Evolutionary conservation across 2,113 vertebrate species (phyloP).

Genomic region (Grallaria varia): DNA sequence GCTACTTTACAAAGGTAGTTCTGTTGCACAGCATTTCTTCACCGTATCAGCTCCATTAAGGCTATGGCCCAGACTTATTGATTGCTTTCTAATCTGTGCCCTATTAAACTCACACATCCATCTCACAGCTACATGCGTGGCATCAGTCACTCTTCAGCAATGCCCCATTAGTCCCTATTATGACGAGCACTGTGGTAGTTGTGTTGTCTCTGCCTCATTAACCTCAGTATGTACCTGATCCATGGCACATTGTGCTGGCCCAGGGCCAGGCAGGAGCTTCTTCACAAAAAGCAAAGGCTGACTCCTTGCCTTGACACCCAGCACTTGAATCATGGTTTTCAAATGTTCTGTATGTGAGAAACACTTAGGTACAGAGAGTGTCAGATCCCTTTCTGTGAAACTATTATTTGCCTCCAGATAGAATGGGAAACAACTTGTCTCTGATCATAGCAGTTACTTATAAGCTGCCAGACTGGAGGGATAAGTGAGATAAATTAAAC

Average conservation of each 20-base stretch:
- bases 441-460: slow-evolving; percentile 69
- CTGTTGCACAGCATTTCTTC: neutral
- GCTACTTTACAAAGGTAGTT: neutral
- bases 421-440: slow-evolving; percentile 65
- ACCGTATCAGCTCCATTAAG: neutral
- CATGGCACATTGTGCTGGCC: neutral
- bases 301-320: slow-evolving; percentile 4
- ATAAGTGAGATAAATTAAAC: slow-evolving; percentile 71
- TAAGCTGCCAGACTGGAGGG: slow-evolving; percentile 65
- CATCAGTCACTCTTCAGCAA: slow-evolving; percentile 8
- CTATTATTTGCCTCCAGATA: slow-evolving; percentile 70
- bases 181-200: neutral
- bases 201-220: slow-evolving; percentile 52
- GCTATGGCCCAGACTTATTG: neutral
- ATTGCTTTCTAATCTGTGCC: slow-evolving; percentile 35
- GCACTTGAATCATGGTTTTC: neutral
- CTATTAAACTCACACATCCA: slow-evolving; percentile 26
- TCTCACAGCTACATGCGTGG: neutral
- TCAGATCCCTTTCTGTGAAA: slow-evolving; percentile 51
- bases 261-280: neutral
- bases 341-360: slow-evolving; percentile 24
- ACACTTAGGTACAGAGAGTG: slow-evolving; percentile 37
- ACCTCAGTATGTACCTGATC: slow-evolving; percentile 21
- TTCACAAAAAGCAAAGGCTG: neutral
- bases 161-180: slow-evolving; percentile 42